phyloP scores from a whole-genome alignment of 2,888 invertebrate species.

The Pseudococcus longispinus region DNA sequence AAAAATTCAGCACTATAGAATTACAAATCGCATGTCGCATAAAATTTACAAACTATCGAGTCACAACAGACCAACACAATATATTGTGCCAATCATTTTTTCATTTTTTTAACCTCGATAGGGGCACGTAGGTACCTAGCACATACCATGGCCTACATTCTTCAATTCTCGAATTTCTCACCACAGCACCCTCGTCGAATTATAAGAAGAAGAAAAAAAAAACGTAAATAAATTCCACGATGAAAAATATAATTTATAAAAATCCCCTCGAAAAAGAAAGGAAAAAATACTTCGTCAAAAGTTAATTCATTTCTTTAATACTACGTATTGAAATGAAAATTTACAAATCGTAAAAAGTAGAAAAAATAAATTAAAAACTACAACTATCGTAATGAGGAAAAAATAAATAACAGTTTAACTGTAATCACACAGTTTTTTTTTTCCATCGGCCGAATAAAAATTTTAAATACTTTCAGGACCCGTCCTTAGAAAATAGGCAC shows the following conservation, averaged over 20 bases:
- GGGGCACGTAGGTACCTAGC: constrained; percentile 11
- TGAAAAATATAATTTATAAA: not conserved
- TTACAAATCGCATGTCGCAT: constrained; percentile 23
- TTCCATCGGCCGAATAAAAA: constrained; percentile 20
- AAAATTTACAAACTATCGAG: not conserved
- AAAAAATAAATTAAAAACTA: constrained; percentile 51
- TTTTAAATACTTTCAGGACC: constrained; percentile 33
- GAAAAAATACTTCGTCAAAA: not conserved
- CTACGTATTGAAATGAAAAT: constrained; percentile 53
- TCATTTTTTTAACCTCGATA: constrained; percentile 11
- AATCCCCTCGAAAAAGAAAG: not conserved
- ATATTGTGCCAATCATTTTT: not conserved
- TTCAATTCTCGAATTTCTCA: not conserved
- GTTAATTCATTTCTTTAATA: constrained; percentile 48
- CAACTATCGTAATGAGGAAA: not conserved
- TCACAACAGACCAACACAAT: constrained; percentile 20
- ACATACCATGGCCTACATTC: constrained; percentile 18
- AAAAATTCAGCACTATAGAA: not conserved
- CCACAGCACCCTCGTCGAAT: not conserved
- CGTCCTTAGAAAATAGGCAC: not conserved
- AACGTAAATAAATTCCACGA: not conserved
- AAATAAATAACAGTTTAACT: constrained; percentile 48
- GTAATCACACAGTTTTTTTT: constrained; percentile 39
- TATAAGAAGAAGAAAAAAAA: not conserved
- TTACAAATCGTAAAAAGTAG: constrained; percentile 51